Base-by-base conservation (phyloP, 2,888 invertebrate species). In the Chalcis sispes region DNA sequence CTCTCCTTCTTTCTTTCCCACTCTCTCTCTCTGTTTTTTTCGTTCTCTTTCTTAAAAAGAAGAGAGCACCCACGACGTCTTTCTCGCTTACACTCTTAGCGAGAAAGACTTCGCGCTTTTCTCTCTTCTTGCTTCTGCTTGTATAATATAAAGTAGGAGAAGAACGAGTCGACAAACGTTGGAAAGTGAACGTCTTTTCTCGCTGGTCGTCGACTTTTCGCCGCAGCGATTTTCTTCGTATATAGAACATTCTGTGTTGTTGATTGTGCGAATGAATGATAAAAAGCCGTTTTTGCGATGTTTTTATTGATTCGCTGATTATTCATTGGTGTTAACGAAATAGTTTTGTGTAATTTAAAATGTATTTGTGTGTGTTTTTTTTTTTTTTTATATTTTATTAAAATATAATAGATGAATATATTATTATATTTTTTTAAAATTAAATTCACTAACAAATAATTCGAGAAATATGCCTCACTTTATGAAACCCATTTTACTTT, bases 111-210 rank as follows among this genome's bases (percentile, higher is more conserved):
- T 13, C 42, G 36, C 36, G 36, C 36, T 7, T 7, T 36, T 4
- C 10, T 10, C 10, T 36, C 36, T 36, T 42, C 8, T 29, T n/a
- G n/a, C 32, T 48, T n/a, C 18, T 3, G 18, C 42, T 36, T 7
- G 36, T 54, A 61, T 46, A 62, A 74, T 72, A 61, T n/a, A n/a
- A n/a, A 70, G 64, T 54, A 52, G 46, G 46, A 20, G 46, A 13
- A 42, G 42, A 42, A 48, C 8, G 13, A 13, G 27, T 29, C 13
- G 27, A 56, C 27, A 29, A 25, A 3, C 3, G 27, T 15, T 15
- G 46, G 10, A 10, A n/a, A 2, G 42, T n/a, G 40, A 15, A 70
- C 20, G 56, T 59, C 65, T 73, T 73, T 66, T 66, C 58, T 42
- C 40, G 15, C 13, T 27, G 50, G 15, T 58, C 36, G 18, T 23